These are phyloP conservation scores for Dexiosoma caninum DNA, from an alignment of 2,888 invertebrate species.

Conservation along the genomic window DNA sequence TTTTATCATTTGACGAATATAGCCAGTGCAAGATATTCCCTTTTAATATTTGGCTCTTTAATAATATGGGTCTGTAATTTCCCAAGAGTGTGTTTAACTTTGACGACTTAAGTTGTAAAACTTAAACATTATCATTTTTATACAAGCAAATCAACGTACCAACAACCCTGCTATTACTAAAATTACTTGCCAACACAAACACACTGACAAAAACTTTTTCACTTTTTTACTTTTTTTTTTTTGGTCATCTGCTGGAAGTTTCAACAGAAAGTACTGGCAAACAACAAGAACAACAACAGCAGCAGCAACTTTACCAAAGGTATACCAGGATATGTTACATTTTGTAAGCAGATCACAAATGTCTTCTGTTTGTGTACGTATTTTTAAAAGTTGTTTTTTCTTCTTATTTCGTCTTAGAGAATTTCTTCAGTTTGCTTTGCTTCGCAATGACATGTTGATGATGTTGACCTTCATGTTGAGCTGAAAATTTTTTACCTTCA, in stretches of 20 bases:
- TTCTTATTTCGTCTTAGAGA: background rate
- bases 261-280: slow-evolving; percentile 18
- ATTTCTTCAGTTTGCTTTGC: slow-evolving; percentile 30
- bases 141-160: slow-evolving; percentile 49
- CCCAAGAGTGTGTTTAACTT: slow-evolving; percentile 77
- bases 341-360: slow-evolving; percentile 44
- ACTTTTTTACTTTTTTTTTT: background rate
- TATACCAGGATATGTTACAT: slow-evolving; percentile 34
- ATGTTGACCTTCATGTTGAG: slow-evolving; percentile 64
- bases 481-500: slow-evolving; percentile 8
- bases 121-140: slow-evolving; percentile 77
- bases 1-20: slow-evolving; percentile 17
- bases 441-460: slow-evolving; percentile 61
- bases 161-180: slow-evolving; percentile 18
- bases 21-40: slow-evolving; percentile 2
- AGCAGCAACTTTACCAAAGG: slow-evolving; percentile 2
- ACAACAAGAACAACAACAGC: slow-evolving; percentile 19
- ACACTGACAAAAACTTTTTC: background rate
- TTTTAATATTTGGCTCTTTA: slow-evolving; percentile 49
- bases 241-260: slow-evolving; percentile 40
- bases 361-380: slow-evolving; percentile 1
- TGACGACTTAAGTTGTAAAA: slow-evolving; percentile 77
- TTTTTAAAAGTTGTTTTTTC: slow-evolving; percentile 22
- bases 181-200: slow-evolving; percentile 24
- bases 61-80: slow-evolving; percentile 75